Evolutionary conservation across 1,140 invertebrate genomes (phyloP), one percentile per base, ranked within the genome.

Genomic region (Drosophila bifasciata): DNA sequence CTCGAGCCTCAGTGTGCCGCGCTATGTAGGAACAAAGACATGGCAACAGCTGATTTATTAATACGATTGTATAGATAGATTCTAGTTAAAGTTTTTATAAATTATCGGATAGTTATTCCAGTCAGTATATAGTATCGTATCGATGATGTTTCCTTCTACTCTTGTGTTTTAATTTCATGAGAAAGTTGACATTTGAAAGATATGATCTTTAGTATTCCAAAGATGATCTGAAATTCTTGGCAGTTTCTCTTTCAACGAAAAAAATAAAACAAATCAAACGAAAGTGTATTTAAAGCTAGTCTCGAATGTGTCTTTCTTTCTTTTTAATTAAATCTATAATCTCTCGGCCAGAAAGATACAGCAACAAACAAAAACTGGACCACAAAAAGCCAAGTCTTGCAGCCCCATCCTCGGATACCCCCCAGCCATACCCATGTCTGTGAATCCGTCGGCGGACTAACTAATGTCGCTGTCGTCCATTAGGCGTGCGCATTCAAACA

Each of bases 381-480:
- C 70, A 68, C 58, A 56, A 62, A 63, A 43, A 55, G n/a, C 61
- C 59, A 45, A 36, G 32, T 36, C 11, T 36, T 13, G 32, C 32
- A 36, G 11, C 25, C 21, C 4, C 55, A 39, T 46, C 43, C 28
- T 40, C 68, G 15, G 23, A 48, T 7, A 8, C 7, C 25, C 25
- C 25, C 7, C 25, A n/a, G n/a, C n/a, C n/a, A n/a, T n/a, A n/a
- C n/a, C n/a, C n/a, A n/a, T n/a, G 25, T 28, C 25, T 8, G 7
- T 7, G 25, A 7, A 28, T 49, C 62, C 48, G 50, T 70, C 61
- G 57, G 64, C 49, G 56, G 81, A 39, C 77, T 45, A 79, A 84
- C 75, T 79, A 88, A 88, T 88, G 83, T 86, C 69, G 81, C 80
- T 84, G 80, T 84, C 84, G 67, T 88, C 71, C 78, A 88, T 88